Conservation (phyloP, 2,888 invertebrate species). For the Chymomyza caudatula region DNA sequence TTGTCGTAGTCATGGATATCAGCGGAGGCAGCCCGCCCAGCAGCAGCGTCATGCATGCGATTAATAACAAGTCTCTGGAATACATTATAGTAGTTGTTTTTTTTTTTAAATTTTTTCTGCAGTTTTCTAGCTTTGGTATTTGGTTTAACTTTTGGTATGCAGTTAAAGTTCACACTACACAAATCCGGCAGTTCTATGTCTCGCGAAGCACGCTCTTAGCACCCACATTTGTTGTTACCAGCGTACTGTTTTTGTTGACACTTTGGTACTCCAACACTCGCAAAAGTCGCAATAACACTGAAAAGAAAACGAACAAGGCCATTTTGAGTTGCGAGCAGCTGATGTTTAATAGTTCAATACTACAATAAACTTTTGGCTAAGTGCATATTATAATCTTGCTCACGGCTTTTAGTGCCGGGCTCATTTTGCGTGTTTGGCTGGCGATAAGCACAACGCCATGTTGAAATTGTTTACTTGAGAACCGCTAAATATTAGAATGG, state of each 20-base stretch:
- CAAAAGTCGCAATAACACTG: slow-evolving; percentile 2
- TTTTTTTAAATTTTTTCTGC: slow-evolving; percentile 14
- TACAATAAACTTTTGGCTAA: not conserved
- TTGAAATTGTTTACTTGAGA: slow-evolving; percentile 11
- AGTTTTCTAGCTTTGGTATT: not conserved
- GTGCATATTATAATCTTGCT: not conserved
- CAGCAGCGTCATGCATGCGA: slow-evolving; percentile 59
- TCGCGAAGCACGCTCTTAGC: not conserved
- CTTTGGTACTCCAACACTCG: not conserved
- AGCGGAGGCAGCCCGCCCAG: slow-evolving; percentile 61
- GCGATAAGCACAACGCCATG: slow-evolving; percentile 41
- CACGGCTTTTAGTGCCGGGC: slow-evolving; percentile 4
- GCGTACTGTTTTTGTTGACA: not conserved
- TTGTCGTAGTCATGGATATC: slow-evolving; percentile 67
- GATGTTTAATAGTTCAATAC: not conserved
- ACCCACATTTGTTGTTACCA: not conserved
- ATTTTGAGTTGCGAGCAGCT: not conserved
- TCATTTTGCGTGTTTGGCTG: slow-evolving; percentile 16
- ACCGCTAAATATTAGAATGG: not conserved
- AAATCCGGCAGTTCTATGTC: not conserved
- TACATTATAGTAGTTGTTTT: slow-evolving; percentile 52
- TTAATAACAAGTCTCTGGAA: slow-evolving; percentile 60
- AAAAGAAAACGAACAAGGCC: not conserved
- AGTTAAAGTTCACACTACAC: not conserved
- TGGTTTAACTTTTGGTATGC: not conserved